A percentile compares a stretch with the other conserved stretches of the same genome.
phyloP scores from a whole-genome alignment of 2,888 invertebrate species.

The Mechanitis messenoides region DNA sequence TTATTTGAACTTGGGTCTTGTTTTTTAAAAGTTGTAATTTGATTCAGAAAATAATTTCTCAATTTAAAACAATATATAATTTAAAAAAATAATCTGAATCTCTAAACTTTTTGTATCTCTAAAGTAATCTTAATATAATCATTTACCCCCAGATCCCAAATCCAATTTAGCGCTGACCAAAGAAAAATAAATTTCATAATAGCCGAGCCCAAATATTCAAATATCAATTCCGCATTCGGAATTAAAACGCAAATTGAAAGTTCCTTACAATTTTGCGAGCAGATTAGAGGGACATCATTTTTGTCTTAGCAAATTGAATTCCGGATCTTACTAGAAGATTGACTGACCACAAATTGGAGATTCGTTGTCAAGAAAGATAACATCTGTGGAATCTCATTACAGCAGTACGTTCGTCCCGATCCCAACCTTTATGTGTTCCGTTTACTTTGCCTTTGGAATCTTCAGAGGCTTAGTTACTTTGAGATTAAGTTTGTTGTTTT shows the following conservation, averaged over 20 bases:
- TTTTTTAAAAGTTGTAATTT: too few species aligned
- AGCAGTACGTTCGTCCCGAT: constrained; percentile 53
- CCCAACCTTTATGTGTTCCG: constrained; percentile 47
- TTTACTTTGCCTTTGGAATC: constrained; percentile 54
- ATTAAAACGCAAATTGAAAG: constrained; percentile 25
- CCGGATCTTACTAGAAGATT: constrained; percentile 45
- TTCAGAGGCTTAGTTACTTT: constrained; percentile 49
- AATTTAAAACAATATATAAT: background rate
- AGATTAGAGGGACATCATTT: constrained; percentile 56
- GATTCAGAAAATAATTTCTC: too few species aligned
- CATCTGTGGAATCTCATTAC: constrained; percentile 73
- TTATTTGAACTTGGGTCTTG: too few species aligned
- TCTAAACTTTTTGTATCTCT: constrained; percentile 7
- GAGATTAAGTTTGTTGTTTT: constrained; percentile 20
- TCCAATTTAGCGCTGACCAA: constrained; percentile 22
- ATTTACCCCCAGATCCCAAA: constrained; percentile 11
- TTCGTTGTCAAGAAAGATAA: constrained; percentile 71
- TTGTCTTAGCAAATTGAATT: constrained; percentile 73
- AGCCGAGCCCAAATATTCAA: constrained; percentile 20
- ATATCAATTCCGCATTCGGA: constrained; percentile 14
- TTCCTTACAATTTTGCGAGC: constrained; percentile 40
- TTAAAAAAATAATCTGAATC: background rate
- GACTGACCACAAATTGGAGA: constrained; percentile 74
- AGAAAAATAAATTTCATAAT: constrained; percentile 27
- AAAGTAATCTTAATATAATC: constrained; percentile 14